Base-by-base conservation (phyloP, 2,888 invertebrate genomes). In the Euclidia mi region DNA sequence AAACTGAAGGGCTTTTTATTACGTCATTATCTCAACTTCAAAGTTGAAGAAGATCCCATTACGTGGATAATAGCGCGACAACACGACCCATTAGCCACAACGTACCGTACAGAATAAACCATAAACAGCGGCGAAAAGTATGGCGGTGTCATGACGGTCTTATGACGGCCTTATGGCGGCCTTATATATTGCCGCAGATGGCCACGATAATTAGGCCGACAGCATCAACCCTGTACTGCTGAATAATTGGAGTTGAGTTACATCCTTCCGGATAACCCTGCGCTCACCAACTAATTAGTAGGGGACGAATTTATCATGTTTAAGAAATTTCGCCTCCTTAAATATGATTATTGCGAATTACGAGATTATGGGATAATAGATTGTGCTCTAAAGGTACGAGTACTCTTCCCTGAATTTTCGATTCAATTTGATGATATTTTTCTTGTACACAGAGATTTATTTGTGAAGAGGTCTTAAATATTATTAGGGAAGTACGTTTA, bases 181-280 rank as follows among this genome's bases (percentile, higher is more conserved):
- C n/a, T n/a, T n/a, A n/a, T 18, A 40, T 51, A 61, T 71, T 57
- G 63, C 53, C 47, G 35, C 49, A 47, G 57, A 56, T 49, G 48
- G 51, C 49, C 44, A 57, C 60, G 51, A 68, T 71, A 68, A 65
- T 71, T 61, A 56, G 44, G 37, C 43, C 14, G 37, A 35, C 40
- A 4, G 7, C 15, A 10, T 49, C 48, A 43, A 40, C 52, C 32
- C 43, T 46, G 37, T 44, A 60, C 56, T 56, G 47, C 64, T 32
- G 49, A 56, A 57, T 73, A 74, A 73, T 74, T 73, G 73, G 73
- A 64, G 71, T 74, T 62, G 53, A 68, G 55, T 74, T 73, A 68
- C 73, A 72, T 61, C 70, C 61, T 64, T 52, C 56, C 55, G 48
- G 59, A 57, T 65, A 68, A 64, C 60, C 73, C 70, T 53, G 49